These are phyloP conservation scores for Melieria omissa DNA, from an alignment of 2,888 invertebrate species.

Conservation along the genomic window DNA sequence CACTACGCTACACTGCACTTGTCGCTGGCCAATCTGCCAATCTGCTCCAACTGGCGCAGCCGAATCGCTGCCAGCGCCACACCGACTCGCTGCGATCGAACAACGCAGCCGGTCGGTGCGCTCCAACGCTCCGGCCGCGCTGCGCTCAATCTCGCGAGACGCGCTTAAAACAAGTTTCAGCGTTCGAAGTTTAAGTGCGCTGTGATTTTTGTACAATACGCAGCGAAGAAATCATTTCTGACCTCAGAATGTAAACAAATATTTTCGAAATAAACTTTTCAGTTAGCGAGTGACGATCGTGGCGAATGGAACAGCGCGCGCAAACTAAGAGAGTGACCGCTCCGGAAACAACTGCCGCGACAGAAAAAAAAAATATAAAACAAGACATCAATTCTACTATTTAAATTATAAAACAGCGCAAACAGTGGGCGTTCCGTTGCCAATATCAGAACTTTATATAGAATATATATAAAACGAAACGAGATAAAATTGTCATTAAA, in stretches of 20 bases:
- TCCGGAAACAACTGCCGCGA: background rate
- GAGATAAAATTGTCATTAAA: too few species aligned
- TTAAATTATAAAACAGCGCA: background rate
- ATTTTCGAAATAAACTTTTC: slow-evolving; percentile 33
- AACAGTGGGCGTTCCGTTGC: slow-evolving; percentile 18
- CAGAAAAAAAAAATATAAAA: background rate
- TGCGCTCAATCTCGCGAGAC: background rate
- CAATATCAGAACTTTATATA: too few species aligned
- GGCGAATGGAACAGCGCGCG: slow-evolving; percentile 17
- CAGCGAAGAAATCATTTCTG: background rate
- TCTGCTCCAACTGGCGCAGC: too few species aligned
- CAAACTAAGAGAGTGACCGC: background rate
- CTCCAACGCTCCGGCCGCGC: background rate
- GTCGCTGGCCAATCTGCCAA: too few species aligned
- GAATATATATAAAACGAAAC: too few species aligned
- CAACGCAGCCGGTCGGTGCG: background rate
- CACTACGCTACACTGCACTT: too few species aligned
- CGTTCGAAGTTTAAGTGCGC: too few species aligned
- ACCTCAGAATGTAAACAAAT: slow-evolving; percentile 40
- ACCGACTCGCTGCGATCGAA: too few species aligned
- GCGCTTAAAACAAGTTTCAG: too few species aligned
- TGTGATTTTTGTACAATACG: too few species aligned
- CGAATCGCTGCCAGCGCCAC: too few species aligned
- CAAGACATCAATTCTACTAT: background rate
- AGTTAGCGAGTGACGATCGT: slow-evolving; percentile 33